A percentile compares a stretch with the other conserved stretches of the same genome.
Evolutionary conservation across 2,113 vertebrate genomes (phyloP).

Genomic region (Tychaedon coryphoeus): DNA sequence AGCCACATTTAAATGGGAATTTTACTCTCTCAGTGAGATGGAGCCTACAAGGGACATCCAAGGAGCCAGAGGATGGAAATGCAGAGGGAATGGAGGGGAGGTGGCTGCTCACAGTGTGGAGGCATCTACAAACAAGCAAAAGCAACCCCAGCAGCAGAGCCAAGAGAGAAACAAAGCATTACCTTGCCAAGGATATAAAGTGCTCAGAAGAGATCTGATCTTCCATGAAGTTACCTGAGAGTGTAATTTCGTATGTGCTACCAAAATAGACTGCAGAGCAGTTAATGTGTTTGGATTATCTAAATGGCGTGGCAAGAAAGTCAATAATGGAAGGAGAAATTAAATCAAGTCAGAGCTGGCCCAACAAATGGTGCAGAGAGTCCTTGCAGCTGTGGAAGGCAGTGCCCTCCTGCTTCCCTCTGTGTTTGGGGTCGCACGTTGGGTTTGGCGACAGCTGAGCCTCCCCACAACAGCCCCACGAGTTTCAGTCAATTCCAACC

Average conservation of each 20-base stretch:
- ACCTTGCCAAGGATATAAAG: neutral
- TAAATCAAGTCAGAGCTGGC: neutral
- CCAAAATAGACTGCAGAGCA: slow-evolving; percentile 22
- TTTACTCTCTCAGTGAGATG: neutral
- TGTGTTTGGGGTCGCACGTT: rapidly evolving
- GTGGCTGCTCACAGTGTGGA: neutral
- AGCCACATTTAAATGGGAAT: neutral
- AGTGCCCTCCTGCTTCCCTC: neutral
- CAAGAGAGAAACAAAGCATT: neutral
- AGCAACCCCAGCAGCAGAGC: neutral
- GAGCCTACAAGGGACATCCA: neutral
- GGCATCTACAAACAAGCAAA: neutral
- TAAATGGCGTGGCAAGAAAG: slow-evolving; percentile 16
- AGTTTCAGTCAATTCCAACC: neutral
- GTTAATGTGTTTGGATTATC: slow-evolving; percentile 61
- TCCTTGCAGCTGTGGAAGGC: neutral
- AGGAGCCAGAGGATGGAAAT: neutral
- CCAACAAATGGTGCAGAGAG: neutral
- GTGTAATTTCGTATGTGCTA: neutral
- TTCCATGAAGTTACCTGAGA: neutral
- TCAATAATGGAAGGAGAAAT: slow-evolving; percentile 22
- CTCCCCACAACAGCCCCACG: neutral
- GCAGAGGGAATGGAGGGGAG: neutral
- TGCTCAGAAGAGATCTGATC: neutral
- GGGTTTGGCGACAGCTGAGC: neutral